Evolutionary conservation across 2,888 invertebrate species (phyloP).

Genomic region (Epinotia brunnichana): DNA sequence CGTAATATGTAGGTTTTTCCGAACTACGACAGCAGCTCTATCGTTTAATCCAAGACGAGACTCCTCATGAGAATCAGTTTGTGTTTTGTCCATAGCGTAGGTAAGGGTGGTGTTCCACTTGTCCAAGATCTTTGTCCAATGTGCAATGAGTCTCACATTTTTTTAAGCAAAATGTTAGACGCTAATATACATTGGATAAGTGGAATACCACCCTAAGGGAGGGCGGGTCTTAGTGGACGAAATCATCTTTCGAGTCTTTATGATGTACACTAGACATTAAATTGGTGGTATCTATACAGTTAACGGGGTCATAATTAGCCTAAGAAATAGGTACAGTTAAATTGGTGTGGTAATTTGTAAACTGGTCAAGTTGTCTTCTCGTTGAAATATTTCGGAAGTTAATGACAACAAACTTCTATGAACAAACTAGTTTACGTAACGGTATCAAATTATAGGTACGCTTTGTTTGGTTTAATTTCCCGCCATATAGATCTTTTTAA

Average conservation of each 20-base stretch:
- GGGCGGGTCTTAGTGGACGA: too few relatives aligned
- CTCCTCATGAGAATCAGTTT: background rate
- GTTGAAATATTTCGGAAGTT: background rate
- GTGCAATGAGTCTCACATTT: too few relatives aligned
- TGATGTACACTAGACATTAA: background rate
- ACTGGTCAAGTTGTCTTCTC: background rate
- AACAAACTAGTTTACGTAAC: too few relatives aligned
- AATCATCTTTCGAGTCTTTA: too few relatives aligned
- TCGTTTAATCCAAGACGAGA: background rate
- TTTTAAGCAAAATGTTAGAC: too few relatives aligned
- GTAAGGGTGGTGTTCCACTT: too few relatives aligned
- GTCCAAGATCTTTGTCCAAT: too few relatives aligned
- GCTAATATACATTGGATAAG: too few relatives aligned
- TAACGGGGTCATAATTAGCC: background rate
- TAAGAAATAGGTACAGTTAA: background rate
- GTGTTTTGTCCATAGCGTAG: background rate
- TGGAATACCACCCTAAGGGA: too few relatives aligned
- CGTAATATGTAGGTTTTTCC: background rate
- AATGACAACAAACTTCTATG: background rate
- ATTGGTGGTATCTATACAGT: background rate
- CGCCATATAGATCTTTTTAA: constrained; percentile 14
- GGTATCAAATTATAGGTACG: background rate
- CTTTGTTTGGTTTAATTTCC: background rate
- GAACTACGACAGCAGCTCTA: background rate
- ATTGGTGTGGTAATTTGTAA: background rate